Evolutionary conservation across 2,888 invertebrate species (phyloP), one percentile per base, ranked within the genome.

Genomic region (Pherbina coryleti): DNA sequence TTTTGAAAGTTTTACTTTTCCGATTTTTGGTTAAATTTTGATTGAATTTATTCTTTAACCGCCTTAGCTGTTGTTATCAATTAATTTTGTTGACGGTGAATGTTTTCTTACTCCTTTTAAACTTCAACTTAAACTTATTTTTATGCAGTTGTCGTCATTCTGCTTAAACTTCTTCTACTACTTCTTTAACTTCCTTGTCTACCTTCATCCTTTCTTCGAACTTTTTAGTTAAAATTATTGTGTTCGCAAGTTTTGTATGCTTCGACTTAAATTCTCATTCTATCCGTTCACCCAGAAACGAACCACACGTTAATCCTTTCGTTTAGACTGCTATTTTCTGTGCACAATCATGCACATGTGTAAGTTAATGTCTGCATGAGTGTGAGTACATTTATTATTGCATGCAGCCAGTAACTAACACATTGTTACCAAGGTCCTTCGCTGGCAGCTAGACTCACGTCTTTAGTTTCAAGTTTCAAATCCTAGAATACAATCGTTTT

Each of bases 401-500:
- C 69, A 51, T n/a, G 7, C 22, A 69, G 69, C 25, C 57, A 28
- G 31, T 55, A 44, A 62, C 53, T 53, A 25, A 28, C 73, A 31
- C 73, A 25, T 19, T 22, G 22, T n/a, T 19, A 66, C 66, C 44
- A n/a, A 8, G 31, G 19, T 57, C 34, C 9, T 9, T 57, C 8
- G 17, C 34, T 4, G 9, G 8, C 14, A 9, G 11, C 57, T 25
- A 17, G 22, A 64, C 11, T 55, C 51, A 34, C 53, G 74, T 75
- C 64, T 66, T 53, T 51, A 22, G 34, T 25, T 64, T 75, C 66
- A 75, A 51, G 70, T 55, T 51, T 74, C 69, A 79, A 81, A 80
- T 82, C 79, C 79, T 82, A 71, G 79, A 80, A 81, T 80, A 80
- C 81, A 82, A 80, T 80, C 79, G 81, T 80, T 78, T 79, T 79